A percentile compares a stretch with the other conserved stretches of the same genome.
phyloP scores from a whole-genome alignment of 2,113 vertebrate genomes.

The Riparia riparia region DNA sequence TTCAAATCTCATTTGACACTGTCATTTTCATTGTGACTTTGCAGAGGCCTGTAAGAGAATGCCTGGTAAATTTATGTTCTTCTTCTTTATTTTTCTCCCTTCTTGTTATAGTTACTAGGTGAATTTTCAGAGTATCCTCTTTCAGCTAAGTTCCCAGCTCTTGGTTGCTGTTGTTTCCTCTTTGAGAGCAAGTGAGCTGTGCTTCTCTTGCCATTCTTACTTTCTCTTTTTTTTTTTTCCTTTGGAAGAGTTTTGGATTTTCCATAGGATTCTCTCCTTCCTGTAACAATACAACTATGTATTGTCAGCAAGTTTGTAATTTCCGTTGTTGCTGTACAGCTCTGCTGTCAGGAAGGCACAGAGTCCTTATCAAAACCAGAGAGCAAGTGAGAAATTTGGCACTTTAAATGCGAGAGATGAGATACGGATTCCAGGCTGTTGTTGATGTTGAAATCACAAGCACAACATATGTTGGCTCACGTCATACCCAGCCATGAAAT shows the following conservation, averaged over 20 bases:
- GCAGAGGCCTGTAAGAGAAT: not conserved
- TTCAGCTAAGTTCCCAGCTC: not conserved
- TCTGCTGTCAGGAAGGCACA: not conserved
- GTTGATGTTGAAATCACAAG: conserved; percentile 12
- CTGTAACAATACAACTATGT: not conserved
- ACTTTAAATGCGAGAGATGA: not conserved
- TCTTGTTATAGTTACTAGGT: not conserved
- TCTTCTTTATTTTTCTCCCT: not conserved
- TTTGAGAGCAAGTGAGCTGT: not conserved
- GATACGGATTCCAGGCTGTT: not conserved
- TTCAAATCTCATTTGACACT: not conserved
- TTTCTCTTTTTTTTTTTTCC: not conserved
- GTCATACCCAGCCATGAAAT: not conserved
- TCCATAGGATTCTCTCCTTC: not conserved
- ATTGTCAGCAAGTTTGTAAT: not conserved
- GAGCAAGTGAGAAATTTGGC: not conserved
- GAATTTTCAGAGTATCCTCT: not conserved
- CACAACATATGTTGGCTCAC: not conserved
- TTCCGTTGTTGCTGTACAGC: not conserved
- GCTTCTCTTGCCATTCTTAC: not conserved
- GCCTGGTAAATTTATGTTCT: not conserved
- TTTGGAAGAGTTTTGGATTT: not conserved
- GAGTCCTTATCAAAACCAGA: not conserved
- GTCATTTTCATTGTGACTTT: not conserved
- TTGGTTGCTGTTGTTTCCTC: not conserved